Evolutionary conservation across 1,140 invertebrate genomes (phyloP), one percentile per base, ranked within the genome.

Genomic region (Andricus grossulariae): DNA sequence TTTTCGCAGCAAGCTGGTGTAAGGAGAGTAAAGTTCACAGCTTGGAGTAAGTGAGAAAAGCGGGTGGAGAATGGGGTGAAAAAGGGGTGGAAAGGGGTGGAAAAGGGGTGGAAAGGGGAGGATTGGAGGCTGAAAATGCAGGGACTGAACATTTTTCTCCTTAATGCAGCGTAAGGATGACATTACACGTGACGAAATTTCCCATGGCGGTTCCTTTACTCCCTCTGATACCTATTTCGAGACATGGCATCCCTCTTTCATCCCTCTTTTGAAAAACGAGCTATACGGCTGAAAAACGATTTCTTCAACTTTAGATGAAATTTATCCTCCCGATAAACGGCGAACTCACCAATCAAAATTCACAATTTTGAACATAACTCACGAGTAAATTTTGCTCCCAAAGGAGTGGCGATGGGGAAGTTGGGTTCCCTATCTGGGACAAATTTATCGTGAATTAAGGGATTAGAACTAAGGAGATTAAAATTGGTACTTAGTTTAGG

Each of bases 111-210:
- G 60, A 66, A 66, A 32, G 25, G 60, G 32, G 39, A 39, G 21
- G 60, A 39, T 66, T 66, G 32, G 25, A 66, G 60, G 13, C 60
- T 66, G 15, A 13, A 32, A 32, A 66, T 66, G 32, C 25, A 39
- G 60, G 25, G 25, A 66, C 60, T 66, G 32, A 66, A 66, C 60
- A 66, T 66, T 66, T 66, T 66, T 66, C 60, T 66, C 15, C 32
- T 39, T 66, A 66, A 66, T 66, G 60, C 15, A 66, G 60, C 60
- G 25, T 39, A 66, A 66, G 60, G 25, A 66, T 66, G 60, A 66
- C 60, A 66, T 32, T 39, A 66, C 60, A 66, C 60, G 60, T 66
- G 60, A 66, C 60, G 32, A 66, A 66, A 66, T 66, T 66, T 66
- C 60, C 60, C 60, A 66, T 66, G 60, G 60, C 60, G 60, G 25